These are phyloP conservation scores for Elephantulus edwardii DNA, from an alignment of 2,113 vertebrate genomes.

Conservation along the genomic window DNA sequence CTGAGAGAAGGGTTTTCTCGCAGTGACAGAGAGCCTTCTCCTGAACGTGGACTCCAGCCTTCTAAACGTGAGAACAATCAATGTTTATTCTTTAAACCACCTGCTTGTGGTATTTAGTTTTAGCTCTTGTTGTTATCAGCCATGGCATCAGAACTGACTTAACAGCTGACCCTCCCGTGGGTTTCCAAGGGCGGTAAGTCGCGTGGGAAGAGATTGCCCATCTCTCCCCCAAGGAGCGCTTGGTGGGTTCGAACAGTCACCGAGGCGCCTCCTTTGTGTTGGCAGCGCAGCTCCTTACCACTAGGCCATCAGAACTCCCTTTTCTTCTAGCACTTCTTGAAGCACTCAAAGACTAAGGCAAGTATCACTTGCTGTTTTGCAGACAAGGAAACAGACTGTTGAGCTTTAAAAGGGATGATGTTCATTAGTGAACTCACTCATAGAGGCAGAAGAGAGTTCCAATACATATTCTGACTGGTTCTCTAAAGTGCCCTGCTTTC, in stretches of 20 bases:
- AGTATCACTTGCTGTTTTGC: background rate
- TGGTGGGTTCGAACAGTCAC: too few species aligned
- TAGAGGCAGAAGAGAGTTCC: background rate
- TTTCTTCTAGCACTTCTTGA: too few species aligned
- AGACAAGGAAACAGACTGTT: background rate
- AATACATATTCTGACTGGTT: background rate
- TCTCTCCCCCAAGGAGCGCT: too few species aligned
- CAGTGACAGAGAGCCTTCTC: background rate
- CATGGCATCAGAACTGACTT: too few species aligned
- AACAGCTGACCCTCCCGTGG: too few species aligned
- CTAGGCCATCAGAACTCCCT: too few species aligned
- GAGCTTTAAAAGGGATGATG: background rate
- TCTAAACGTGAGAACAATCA: background rate
- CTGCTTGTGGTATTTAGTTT: background rate
- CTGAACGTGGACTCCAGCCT: background rate
- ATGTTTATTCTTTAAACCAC: background rate
- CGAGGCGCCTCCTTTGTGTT: too few species aligned
- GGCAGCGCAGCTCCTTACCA: too few species aligned
- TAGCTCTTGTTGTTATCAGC: too few species aligned
- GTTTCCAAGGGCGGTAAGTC: too few species aligned
- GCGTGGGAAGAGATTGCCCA: too few species aligned
- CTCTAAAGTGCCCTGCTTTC: background rate
- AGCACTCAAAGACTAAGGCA: background rate
- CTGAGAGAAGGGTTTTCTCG: background rate
- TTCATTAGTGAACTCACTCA: background rate